A percentile compares a stretch with the other conserved stretches of the same genome.
Conservation (phyloP, 2,888 invertebrate species). For the Scaptomyza tumidula region DNA sequence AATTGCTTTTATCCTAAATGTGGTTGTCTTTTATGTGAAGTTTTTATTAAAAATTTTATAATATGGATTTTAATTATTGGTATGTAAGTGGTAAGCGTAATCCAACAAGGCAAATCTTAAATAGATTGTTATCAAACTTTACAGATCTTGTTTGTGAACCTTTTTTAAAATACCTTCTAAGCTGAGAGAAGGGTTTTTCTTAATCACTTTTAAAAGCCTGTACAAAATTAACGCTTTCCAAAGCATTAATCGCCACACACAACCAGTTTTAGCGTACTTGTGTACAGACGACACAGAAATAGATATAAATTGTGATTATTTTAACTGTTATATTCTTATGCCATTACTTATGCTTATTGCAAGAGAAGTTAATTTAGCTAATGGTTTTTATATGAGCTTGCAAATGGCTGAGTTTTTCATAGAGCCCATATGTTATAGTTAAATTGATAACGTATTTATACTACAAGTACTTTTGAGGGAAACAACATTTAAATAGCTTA, state of each 20-base stretch:
- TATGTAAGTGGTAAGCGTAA: no score
- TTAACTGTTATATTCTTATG: background rate
- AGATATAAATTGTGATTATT: background rate
- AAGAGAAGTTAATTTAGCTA: no score
- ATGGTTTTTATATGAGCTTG: no score
- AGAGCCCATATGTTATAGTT: background rate
- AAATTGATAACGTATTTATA: background rate
- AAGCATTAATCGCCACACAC: background rate
- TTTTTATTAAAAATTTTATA: background rate
- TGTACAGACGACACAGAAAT: background rate
- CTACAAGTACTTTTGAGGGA: background rate
- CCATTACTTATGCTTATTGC: background rate
- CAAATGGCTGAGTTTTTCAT: no score
- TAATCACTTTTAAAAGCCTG: background rate
- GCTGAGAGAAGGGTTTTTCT: background rate
- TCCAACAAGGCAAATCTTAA: no score
- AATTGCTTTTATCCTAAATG: background rate
- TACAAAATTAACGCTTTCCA: background rate
- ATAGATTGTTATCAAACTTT: background rate
- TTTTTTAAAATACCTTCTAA: no score
- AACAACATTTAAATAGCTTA: slow-evolving; percentile 26
- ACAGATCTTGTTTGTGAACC: background rate
- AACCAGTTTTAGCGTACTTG: background rate
- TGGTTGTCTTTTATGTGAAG: background rate
- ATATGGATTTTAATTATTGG: background rate